phyloP scores from a whole-genome alignment of 2,113 vertebrate genomes.

The Apteryx mantelli region DNA sequence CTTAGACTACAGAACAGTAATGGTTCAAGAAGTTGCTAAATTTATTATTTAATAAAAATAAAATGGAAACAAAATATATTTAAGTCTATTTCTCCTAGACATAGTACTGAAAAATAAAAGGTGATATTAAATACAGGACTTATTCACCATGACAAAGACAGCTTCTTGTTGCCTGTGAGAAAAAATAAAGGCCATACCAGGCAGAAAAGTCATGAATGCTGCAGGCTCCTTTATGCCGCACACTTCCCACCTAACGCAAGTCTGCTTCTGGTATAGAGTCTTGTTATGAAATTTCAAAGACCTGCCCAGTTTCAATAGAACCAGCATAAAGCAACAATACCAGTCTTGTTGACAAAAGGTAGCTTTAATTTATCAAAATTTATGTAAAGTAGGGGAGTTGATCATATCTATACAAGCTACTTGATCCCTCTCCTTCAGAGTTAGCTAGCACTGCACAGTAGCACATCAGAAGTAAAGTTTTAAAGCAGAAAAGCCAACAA shows the following conservation, averaged over 20 bases:
- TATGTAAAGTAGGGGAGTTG: background rate
- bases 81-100: background rate
- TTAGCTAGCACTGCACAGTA: background rate
- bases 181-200: background rate
- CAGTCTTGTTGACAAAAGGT: background rate
- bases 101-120: background rate
- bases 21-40: background rate
- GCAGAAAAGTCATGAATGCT: background rate
- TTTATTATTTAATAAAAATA: background rate
- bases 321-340: background rate
- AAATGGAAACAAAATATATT: background rate
- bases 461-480: background rate
- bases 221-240: background rate
- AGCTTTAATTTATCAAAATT: background rate
- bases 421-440: background rate
- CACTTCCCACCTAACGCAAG: accelerated
- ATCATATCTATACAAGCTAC: background rate
- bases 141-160: background rate
- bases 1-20: background rate
- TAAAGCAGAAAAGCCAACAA: background rate
- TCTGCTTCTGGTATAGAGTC: background rate
- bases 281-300: background rate
- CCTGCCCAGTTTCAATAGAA: background rate
- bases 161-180: background rate
- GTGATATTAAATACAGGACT: background rate